Conservation (phyloP, 1,140 invertebrate species). For the Callitettix versicolor region DNA sequence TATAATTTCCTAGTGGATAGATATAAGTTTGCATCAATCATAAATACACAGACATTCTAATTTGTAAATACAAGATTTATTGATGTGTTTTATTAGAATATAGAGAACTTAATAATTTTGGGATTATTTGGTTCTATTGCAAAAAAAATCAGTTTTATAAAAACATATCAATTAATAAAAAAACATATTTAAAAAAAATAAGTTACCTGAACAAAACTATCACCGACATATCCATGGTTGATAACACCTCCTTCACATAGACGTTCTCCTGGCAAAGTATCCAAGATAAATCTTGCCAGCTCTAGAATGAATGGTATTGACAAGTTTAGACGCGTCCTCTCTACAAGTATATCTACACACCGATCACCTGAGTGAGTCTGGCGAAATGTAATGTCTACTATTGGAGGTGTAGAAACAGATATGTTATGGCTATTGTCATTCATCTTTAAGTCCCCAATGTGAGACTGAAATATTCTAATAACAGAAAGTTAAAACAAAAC, state of each 20-base stretch:
- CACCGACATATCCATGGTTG: slow-evolving; percentile 55
- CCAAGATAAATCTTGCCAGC: slow-evolving; percentile 52
- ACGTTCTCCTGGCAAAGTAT: slow-evolving; percentile 46
- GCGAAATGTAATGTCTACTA: slow-evolving; percentile 52
- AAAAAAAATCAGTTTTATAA: too few relatives aligned
- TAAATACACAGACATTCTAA: too few relatives aligned
- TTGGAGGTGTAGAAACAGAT: slow-evolving; percentile 51
- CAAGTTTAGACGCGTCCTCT: slow-evolving; percentile 59
- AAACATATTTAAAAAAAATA: too few relatives aligned
- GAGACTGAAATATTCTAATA: slow-evolving; percentile 54
- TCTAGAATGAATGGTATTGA: slow-evolving; percentile 59
- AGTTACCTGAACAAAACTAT: slow-evolving; percentile 29
- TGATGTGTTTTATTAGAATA: too few relatives aligned
- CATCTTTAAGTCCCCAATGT: slow-evolving; percentile 38
- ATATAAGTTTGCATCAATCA: too few relatives aligned
- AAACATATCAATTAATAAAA: too few relatives aligned
- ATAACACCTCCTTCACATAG: slow-evolving; percentile 49
- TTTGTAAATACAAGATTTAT: too few relatives aligned
- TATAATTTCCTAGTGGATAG: too few relatives aligned
- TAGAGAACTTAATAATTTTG: too few relatives aligned
- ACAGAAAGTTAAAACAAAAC: not conserved
- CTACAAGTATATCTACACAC: slow-evolving; percentile 55
- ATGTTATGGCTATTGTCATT: slow-evolving; percentile 45
- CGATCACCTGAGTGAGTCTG: slow-evolving; percentile 49
- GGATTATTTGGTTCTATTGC: too few relatives aligned